Evolutionary conservation across 2,113 vertebrate genomes (phyloP).

Genomic region (Lucifuga dentata): DNA sequence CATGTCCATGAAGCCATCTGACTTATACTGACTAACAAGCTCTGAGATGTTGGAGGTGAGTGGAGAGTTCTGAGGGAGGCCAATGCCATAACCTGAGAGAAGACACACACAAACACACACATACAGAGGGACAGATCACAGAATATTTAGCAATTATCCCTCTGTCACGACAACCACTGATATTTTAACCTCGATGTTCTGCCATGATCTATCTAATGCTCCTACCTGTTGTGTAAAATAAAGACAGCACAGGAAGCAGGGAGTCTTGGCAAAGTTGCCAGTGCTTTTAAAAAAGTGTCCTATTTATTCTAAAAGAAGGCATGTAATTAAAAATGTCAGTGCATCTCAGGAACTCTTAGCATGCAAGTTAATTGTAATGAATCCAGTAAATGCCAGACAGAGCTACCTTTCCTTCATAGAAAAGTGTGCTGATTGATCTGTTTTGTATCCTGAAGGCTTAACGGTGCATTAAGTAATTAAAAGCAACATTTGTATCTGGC

Average conservation of each 20-base stretch:
- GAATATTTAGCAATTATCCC: slow-evolving; percentile 18
- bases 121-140: not conserved
- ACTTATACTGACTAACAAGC: slow-evolving; percentile 97
- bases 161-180: not conserved
- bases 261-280: not conserved
- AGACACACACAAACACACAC: slow-evolving; percentile 35
- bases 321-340: slow-evolving; percentile 2
- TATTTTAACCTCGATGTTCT: not conserved
- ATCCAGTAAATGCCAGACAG: slow-evolving; percentile 44
- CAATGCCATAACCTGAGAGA: slow-evolving; percentile 93
- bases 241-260: not conserved
- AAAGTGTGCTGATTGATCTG: slow-evolving; percentile 55
- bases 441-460: slow-evolving; percentile 60
- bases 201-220: not conserved
- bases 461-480: slow-evolving; percentile 76
- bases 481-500: slow-evolving; percentile 49
- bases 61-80: slow-evolving; percentile 94
- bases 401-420: slow-evolving; percentile 41
- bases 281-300: slow-evolving; percentile 10
- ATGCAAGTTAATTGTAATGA: slow-evolving; percentile 36
- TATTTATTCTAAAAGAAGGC: slow-evolving; percentile 6
- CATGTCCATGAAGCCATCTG: slow-evolving; percentile 97
- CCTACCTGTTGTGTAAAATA: not conserved
- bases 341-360: slow-evolving; percentile 9
- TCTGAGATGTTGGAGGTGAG: slow-evolving; percentile 97